phyloP scores from a whole-genome alignment of 2,888 invertebrate genomes.

The Drosophila kanekoi region DNA sequence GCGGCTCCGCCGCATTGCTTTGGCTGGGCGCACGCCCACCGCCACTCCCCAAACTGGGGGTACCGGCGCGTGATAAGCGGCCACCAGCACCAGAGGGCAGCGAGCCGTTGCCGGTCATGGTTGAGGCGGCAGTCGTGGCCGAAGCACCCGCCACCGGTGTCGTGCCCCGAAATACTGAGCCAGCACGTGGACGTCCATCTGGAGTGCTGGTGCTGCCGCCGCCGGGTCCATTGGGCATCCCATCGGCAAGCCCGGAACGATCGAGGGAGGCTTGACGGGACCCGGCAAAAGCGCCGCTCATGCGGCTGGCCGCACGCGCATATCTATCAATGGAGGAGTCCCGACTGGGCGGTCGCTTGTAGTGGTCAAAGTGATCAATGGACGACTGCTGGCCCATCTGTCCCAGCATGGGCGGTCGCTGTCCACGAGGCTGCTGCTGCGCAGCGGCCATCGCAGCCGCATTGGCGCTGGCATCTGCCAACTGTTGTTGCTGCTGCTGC shows the following conservation, averaged over 20 bases:
- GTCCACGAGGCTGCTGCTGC: constrained; percentile 84
- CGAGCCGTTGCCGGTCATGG: constrained; percentile 88
- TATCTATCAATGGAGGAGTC: constrained; percentile 94
- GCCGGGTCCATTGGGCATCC: constrained; percentile 53
- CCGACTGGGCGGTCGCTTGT: constrained; percentile 95
- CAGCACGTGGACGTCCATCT: constrained; percentile 86
- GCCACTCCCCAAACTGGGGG: constrained; percentile 84
- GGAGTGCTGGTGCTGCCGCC: constrained; percentile 50
- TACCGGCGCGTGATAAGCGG: constrained; percentile 86
- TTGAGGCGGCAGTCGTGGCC: constrained; percentile 66
- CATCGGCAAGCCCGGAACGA: constrained; percentile 85
- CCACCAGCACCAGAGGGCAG: constrained; percentile 86
- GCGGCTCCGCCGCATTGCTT: constrained; percentile 85
- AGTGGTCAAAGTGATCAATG: constrained; percentile 97
- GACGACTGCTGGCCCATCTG: constrained; percentile 87
- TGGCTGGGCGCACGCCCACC: constrained; percentile 74
- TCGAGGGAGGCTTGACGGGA: constrained; percentile 93
- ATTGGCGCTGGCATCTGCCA: constrained; percentile 81
- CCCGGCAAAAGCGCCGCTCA: constrained; percentile 86
- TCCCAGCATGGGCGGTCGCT: constrained; percentile 86
- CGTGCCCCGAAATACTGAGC: constrained; percentile 86
- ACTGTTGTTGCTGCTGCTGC: constrained; percentile 84
- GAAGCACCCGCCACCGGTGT: constrained; percentile 79
- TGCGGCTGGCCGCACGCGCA: constrained; percentile 89
- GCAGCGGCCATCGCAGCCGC: constrained; percentile 73